These are phyloP conservation scores for Pantala flavescens DNA, from an alignment of 1,140 invertebrate species.

Conservation along the genomic window DNA sequence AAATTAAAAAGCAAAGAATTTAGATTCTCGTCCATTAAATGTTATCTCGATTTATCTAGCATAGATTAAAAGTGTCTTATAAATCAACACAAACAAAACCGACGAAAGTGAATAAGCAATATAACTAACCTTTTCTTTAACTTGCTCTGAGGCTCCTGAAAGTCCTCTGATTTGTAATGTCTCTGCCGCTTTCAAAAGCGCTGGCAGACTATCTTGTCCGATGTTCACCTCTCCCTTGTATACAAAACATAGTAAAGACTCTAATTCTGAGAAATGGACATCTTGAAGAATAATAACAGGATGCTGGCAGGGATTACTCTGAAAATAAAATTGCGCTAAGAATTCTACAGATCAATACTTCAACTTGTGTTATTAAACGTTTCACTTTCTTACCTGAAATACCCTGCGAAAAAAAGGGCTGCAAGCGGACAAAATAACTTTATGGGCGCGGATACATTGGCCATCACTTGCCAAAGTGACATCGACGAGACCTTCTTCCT, in stretches of 20 bases:
- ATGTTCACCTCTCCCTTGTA: conserved; percentile 59
- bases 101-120: background rate
- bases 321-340: conserved; percentile 23
- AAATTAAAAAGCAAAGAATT: too few relatives aligned
- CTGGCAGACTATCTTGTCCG: conserved; percentile 49
- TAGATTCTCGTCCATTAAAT: too few relatives aligned
- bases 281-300: conserved; percentile 56
- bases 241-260: conserved; percentile 50
- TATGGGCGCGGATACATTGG: conserved; percentile 54
- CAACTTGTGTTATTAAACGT: background rate
- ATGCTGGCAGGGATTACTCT: conserved; percentile 55
- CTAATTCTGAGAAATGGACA: conserved; percentile 47
- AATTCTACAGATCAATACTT: background rate
- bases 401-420: conserved; percentile 58
- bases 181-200: conserved; percentile 50
- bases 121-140: conserved; percentile 21
- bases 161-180: conserved; percentile 50
- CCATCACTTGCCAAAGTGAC: conserved; percentile 59
- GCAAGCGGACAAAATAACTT: conserved; percentile 60
- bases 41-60: background rate
- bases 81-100: too few relatives aligned
- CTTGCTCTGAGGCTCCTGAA: conserved; percentile 37
- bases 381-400: conserved; percentile 43
- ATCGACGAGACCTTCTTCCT: conserved; percentile 55
- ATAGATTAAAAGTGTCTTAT: background rate